These are phyloP conservation scores for Carcina quercana DNA, from an alignment of 2,888 invertebrate genomes.

Conservation along the genomic window DNA sequence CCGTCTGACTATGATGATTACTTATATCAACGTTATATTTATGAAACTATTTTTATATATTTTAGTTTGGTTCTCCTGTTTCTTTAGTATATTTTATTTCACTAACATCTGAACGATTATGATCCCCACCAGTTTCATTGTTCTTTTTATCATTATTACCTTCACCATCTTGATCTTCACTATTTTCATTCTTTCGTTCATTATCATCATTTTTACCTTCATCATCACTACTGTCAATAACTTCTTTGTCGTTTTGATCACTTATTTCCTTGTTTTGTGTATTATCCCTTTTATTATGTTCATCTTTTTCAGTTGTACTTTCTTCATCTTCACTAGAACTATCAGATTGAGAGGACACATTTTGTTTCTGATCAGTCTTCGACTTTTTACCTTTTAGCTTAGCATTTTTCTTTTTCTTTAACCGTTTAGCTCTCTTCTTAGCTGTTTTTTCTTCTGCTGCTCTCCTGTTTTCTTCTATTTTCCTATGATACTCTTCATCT, in stretches of 20 bases:
- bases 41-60: no score
- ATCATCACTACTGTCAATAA: no score
- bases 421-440: slow-evolving; percentile 92
- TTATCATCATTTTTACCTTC: no score
- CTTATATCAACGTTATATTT: no score
- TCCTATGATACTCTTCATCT: slow-evolving; percentile 87
- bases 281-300: slow-evolving; percentile 10
- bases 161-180: slow-evolving; percentile 4
- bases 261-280: slow-evolving; percentile 20
- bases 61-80: slow-evolving; percentile 6
- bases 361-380: slow-evolving; percentile 36
- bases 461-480: slow-evolving; percentile 83
- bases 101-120: slow-evolving; percentile 5
- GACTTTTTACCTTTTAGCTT: slow-evolving; percentile 55
- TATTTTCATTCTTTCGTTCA: slow-evolving; percentile 2
- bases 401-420: slow-evolving; percentile 79
- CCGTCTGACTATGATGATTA: no score
- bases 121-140: slow-evolving; percentile 14
- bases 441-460: slow-evolving; percentile 88
- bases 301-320: slow-evolving; percentile 22
- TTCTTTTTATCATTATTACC: slow-evolving; percentile 6
- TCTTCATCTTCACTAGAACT: slow-evolving; percentile 35
- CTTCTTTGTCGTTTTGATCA: slow-evolving; percentile 13
- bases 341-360: slow-evolving; percentile 42
- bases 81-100: slow-evolving; percentile 7